Percentiles rank a stretch among this genome's conserved stretches.
Evolutionary conservation across 2,888 invertebrate genomes (phyloP).

Genomic region (Neoscelio sp.): DNA sequence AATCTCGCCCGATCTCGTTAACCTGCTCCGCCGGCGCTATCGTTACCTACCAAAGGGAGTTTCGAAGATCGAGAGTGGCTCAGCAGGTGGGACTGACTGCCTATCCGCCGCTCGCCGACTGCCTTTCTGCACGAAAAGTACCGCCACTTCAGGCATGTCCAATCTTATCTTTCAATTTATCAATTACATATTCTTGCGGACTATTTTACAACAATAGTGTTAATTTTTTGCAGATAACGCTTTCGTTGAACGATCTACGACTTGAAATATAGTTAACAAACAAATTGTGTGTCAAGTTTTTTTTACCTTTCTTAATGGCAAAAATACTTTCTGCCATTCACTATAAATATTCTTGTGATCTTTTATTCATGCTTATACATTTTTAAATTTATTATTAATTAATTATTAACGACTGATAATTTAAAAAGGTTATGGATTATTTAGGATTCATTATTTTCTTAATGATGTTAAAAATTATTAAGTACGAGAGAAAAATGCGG

Average conservation of each 20-base stretch:
- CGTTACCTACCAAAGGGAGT: conserved; percentile 50
- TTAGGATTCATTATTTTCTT: conserved; percentile 12
- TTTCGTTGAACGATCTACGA: too few species aligned
- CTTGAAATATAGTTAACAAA: too few species aligned
- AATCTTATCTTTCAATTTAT: conserved; percentile 46
- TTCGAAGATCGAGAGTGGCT: conserved; percentile 53
- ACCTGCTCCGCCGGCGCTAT: conserved; percentile 64
- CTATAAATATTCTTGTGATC: too few species aligned
- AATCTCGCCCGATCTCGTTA: conserved; percentile 78
- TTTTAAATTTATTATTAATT: too few species aligned
- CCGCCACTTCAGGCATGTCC: conserved; percentile 22
- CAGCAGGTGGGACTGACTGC: conserved; percentile 46
- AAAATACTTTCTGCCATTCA: too few species aligned
- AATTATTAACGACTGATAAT: conserved; percentile 6
- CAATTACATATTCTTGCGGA: conserved; percentile 24
- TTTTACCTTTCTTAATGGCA: too few species aligned
- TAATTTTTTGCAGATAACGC: too few species aligned
- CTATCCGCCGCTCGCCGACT: conserved; percentile 17
- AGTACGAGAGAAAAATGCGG: conserved; percentile 18
- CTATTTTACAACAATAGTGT: neutral
- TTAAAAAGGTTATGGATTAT: conserved; percentile 12
- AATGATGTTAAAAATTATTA: conserved; percentile 13
- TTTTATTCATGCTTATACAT: too few species aligned
- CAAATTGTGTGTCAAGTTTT: too few species aligned
- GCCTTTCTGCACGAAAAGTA: conserved; percentile 18